Base-by-base conservation (phyloP, 2,797 vertebrate genomes). In the Takifugu ocellatus region DNA sequence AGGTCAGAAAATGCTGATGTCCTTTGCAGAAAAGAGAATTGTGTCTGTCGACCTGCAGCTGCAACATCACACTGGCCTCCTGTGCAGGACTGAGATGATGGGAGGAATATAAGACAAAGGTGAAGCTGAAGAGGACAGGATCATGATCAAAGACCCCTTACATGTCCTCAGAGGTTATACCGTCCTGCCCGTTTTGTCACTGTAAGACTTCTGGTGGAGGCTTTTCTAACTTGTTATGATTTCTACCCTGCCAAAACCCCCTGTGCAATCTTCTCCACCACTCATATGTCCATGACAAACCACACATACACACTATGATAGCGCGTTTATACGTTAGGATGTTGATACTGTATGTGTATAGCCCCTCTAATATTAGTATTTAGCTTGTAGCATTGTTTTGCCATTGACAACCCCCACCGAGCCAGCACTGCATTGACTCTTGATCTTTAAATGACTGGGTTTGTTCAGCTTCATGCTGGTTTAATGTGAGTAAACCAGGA, bases 11-110 rank as follows among this genome's bases (percentile, higher is more conserved):
- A 68, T 16, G 45, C 39, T 81, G 74, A 86, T 83, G 70, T 25
- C 56, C 73, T 88, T 84, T 83, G 72, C 84, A 87, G 83, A 86
- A 49, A 65, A 21, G 16, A 46, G 17, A n/a, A 6, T n/a, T n/a
- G 17, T 46, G 46, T 52, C 54, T 52, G 62, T 39, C 17, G 21
- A 59, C 56, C 52, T 50, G 52, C 8, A 10, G n/a, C 15, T 15
- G 74, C 72, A 56, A 7, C 9, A 8, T 7, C 36, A 75, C 72
- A 56, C 62, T 7, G 68, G 78, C 70, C 3, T 10, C 4, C 36
- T 14, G 36, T 10, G 3, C 11, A 39, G 14, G 36, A 14, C 11
- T 39, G 12, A 39, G 36, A 39, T 12, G 12, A 39, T 39, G 11
- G 3, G 12, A 3, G 12, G 36, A 39, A 39, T 14, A 12, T 39